Base-by-base conservation (phyloP, 2,888 invertebrate genomes). In the Oxystoma pomonae region DNA sequence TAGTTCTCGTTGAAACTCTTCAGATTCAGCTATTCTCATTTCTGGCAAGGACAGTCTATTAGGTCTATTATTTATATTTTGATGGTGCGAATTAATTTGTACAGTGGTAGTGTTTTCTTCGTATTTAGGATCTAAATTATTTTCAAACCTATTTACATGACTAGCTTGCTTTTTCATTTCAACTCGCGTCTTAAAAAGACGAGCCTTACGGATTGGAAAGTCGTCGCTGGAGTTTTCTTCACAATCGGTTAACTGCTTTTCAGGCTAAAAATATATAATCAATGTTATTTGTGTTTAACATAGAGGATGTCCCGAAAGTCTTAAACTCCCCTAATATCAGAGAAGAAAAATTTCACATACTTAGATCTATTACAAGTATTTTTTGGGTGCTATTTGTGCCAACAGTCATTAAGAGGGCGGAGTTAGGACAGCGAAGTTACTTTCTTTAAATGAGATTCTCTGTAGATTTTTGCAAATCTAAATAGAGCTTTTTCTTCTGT, bases 141-240 rank as follows among this genome's bases (percentile, higher is more conserved):
- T 22, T 62, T 69, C 67, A 51, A 61, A 49, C 53, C 51, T 9
- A 20, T 60, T 12, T 71, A 73, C 67, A 67, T 76, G 76, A 75
- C 74, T 77, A 73, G 75, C 73, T 67, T 74, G 68, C 65, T 72
- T 77, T 73, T 85, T 86, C 79, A 88, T 87, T 81, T 90, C 90
- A 58, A 87, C 88, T 75, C 88, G 86, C 57, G 90, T 90, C 81
- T 88, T 90, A 77, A 91, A 92, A 49, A 91, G 82, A 58, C 90
- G 84, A 57, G 86, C 81, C 75, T 86, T 86, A 67, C 85, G 81
- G 65, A 82, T 82, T 7, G 78, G 76, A 7, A 75, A 68, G 59
- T 70, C 70, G 50, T 68, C 70, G 49, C 62, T 67, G 9, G 57
- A 60, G 55, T 68, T 67, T 57, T 72, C 71, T 21, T 70, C 81